Evolutionary conservation across 2,113 vertebrate genomes (phyloP).

Genomic region (Microtus pennsylvanicus): DNA sequence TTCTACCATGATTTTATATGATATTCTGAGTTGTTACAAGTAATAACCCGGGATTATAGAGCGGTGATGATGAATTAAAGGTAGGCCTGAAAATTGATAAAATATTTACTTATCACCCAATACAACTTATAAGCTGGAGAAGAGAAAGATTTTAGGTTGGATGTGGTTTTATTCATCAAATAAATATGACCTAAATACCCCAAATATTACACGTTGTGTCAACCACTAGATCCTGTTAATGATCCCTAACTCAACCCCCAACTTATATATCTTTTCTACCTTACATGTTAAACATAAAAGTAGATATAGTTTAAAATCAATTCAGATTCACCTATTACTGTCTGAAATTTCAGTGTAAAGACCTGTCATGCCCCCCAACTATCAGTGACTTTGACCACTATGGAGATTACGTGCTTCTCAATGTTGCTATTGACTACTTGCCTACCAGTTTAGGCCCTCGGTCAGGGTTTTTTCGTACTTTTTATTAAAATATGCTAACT

Average conservation of each 20-base stretch:
- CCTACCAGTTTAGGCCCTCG: neutral
- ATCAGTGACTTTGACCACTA: neutral
- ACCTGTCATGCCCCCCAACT: accelerated
- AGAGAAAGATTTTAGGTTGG: neutral
- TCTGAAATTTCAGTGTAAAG: neutral
- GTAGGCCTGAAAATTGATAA: neutral
- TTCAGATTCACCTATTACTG: neutral
- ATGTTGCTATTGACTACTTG: no score
- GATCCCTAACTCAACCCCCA: neutral
- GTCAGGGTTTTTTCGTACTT: neutral
- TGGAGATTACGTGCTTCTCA: neutral
- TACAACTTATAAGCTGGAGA: neutral
- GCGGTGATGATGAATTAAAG: neutral
- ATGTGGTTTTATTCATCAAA: conserved; percentile 19
- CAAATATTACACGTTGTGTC: neutral
- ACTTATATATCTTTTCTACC: neutral
- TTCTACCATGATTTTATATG: neutral
- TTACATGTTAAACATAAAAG: neutral
- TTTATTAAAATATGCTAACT: neutral
- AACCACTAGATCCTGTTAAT: neutral
- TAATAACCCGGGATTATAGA: neutral
- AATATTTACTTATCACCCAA: conserved; percentile 34
- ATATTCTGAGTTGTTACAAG: conserved; percentile 18
- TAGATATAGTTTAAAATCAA: neutral
- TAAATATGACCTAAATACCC: neutral